phyloP scores from a whole-genome alignment of 2,888 invertebrate species.

The Macrophya annulata region DNA sequence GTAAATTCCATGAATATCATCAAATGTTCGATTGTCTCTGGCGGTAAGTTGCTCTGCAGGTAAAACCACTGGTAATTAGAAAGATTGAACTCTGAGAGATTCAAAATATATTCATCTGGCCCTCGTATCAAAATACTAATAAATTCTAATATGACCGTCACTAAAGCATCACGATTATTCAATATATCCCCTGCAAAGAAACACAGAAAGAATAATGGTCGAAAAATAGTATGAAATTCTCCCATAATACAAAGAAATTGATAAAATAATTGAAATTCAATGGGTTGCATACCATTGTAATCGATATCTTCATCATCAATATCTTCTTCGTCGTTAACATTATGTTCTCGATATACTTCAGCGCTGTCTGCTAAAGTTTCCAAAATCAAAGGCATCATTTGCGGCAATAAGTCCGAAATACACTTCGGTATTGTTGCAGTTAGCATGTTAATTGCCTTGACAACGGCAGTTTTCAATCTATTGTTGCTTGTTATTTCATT shows the following conservation, averaged over 20 bases:
- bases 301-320: slow-evolving; percentile 79
- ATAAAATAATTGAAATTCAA: neutral
- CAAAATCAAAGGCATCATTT: slow-evolving; percentile 84
- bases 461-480: slow-evolving; percentile 82
- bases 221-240: neutral
- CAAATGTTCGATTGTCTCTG: slow-evolving; percentile 83
- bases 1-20: slow-evolving; percentile 84
- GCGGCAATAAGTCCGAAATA: slow-evolving; percentile 81
- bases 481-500: slow-evolving; percentile 81
- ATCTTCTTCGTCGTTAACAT: slow-evolving; percentile 65
- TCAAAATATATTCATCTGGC: neutral
- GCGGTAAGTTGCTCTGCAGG: slow-evolving; percentile 81
- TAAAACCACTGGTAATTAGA: slow-evolving; percentile 81
- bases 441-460: slow-evolving; percentile 82
- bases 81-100: slow-evolving; percentile 79
- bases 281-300: slow-evolving; percentile 80
- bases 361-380: slow-evolving; percentile 83
- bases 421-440: slow-evolving; percentile 82
- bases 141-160: slow-evolving; percentile 84
- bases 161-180: slow-evolving; percentile 82
- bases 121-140: neutral
- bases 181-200: slow-evolving; percentile 80
- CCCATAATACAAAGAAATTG: neutral
- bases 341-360: slow-evolving; percentile 82
- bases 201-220: neutral